A percentile compares a stretch with the other conserved stretches of the same genome.
Conservation (phyloP, 2,797 vertebrate genomes). For the Numenius phaeopus region DNA sequence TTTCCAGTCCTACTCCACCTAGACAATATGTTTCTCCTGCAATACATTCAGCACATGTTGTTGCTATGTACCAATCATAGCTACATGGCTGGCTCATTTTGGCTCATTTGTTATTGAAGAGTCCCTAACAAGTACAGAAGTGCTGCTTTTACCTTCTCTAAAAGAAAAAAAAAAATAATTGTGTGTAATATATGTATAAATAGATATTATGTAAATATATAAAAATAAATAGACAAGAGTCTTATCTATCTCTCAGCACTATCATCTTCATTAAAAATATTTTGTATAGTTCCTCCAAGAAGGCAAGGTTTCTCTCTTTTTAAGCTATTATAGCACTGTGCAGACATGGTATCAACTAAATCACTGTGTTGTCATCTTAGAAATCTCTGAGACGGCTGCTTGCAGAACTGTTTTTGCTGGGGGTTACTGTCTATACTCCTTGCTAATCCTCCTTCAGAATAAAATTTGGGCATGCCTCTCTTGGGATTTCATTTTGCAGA, state of each 20-base stretch:
- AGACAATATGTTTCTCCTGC: not conserved
- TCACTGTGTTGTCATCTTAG: not conserved
- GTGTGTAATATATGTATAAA: not conserved
- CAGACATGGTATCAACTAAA: not conserved
- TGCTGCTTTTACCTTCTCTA: not conserved
- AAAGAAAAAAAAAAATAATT: not conserved
- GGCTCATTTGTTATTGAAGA: not conserved
- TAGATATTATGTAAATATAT: not conserved
- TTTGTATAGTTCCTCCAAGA: not conserved
- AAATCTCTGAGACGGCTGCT: not conserved
- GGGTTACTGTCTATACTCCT: fast-evolving
- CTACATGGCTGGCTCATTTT: not conserved
- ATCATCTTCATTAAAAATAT: not conserved
- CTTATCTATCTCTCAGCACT: not conserved
- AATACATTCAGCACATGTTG: not conserved
- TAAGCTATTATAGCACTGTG: not conserved
- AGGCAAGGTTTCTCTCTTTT: not conserved
- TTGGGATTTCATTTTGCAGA: not conserved
- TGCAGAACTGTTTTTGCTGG: not conserved
- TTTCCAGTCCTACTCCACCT: not conserved
- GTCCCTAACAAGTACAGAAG: not conserved
- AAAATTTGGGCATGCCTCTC: not conserved
- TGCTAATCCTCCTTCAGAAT: not conserved
- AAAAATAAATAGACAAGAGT: not conserved
- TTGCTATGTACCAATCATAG: not conserved